A percentile compares a stretch with the other conserved stretches of the same genome.
phyloP scores from a whole-genome alignment of 2,888 invertebrate species.

The Crematogaster levior region DNA sequence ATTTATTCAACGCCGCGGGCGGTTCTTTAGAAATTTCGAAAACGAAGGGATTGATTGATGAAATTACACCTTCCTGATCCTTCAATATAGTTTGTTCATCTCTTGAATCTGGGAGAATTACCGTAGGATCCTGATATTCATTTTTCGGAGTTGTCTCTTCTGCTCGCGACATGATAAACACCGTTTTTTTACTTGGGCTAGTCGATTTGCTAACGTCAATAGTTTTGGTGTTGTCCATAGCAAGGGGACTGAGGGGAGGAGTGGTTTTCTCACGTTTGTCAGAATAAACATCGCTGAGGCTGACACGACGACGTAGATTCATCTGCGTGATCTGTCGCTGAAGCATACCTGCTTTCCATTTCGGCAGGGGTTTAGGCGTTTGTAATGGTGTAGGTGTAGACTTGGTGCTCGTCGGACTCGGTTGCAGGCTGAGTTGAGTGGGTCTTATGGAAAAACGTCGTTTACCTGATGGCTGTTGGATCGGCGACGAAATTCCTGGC shows the following conservation, averaged over 20 bases:
- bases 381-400: background rate
- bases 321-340: conserved; percentile 82
- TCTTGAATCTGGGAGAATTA: background rate
- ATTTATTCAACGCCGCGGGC: background rate
- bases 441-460: conserved; percentile 81
- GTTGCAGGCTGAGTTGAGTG: conserved; percentile 73
- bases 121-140: background rate
- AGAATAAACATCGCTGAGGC: conserved; percentile 82
- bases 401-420: conserved; percentile 43
- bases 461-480: conserved; percentile 62
- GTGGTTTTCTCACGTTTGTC: conserved; percentile 62
- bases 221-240: conserved; percentile 64
- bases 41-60: background rate
- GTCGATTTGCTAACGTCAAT: background rate
- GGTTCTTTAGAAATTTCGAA: background rate
- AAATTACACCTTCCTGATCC: conserved; percentile 1
- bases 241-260: conserved; percentile 77
- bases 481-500: conserved; percentile 79
- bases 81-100: background rate
- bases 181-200: conserved; percentile 74
- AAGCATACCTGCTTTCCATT: conserved; percentile 83
- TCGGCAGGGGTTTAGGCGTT: conserved; percentile 73
- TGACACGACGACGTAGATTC: conserved; percentile 78
- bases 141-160: conserved; percentile 16
- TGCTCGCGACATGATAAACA: conserved; percentile 80